Evolutionary conservation across 2,888 invertebrate species (phyloP), one percentile per base, ranked within the genome.

Genomic region (Netelia virgata): DNA sequence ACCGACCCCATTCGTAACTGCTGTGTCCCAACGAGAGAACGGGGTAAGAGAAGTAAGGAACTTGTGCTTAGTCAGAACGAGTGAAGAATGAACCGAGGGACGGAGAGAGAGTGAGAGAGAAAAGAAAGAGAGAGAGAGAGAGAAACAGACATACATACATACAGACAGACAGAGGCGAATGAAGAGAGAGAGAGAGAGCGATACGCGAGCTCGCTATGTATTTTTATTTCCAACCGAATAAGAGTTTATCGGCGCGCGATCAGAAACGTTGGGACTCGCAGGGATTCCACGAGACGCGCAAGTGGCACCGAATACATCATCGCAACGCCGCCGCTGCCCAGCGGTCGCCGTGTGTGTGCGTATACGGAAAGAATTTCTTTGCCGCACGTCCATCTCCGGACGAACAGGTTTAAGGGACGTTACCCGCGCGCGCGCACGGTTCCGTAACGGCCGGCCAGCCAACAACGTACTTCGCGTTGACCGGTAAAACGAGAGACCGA

Each of bases 241-340:
- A 88, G 86, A 88, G 88, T 88, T 88, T 88, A 88, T 88, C 88
- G 87, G 88, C 86, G 86, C 86, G 87, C 85, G 87, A 88, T 88
- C 88, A 87, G 88, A 86, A 86, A 88, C 84, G 86, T 86, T 82
- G 87, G 79, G 57, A 64, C 55, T 73, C 72, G 86, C 70, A 68
- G 75, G 88, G 86, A 88, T 88, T 88, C 88, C 88, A 88, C 77
- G 86, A 87, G 88, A 86, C 83, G 86, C 85, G 86, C 88, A 88
- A 88, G 86, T 88, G 88, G 88, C 88, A 88, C 87, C 88, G 88
- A 88, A 88, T 88, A 88, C 86, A 88, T 88, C 88, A 88, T 88
- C 88, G 88, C 87, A 88, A 88, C 88, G 87, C 87, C 85, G 88
- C 83, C 78, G 78, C 61, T 8, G 64, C 74, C 43, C 41, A 16